Conservation (phyloP, 2,888 invertebrate species). For the Actias luna region DNA sequence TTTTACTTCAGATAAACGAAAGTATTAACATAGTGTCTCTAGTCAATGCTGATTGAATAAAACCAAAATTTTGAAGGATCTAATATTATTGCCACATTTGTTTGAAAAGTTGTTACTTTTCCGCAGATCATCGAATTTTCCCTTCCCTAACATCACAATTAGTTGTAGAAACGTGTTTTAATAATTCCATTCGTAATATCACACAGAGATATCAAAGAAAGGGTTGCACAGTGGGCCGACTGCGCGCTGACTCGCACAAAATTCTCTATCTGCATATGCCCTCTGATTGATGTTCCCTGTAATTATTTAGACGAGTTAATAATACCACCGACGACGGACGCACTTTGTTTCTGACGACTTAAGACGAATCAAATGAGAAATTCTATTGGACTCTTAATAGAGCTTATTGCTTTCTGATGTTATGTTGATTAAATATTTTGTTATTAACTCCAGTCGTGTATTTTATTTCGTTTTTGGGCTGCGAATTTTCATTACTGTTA, state of each 20-base stretch:
- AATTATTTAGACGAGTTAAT: constrained; percentile 82
- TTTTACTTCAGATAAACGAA: not conserved
- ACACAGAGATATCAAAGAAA: constrained; percentile 78
- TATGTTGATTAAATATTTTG: constrained; percentile 75
- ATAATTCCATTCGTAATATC: constrained; percentile 75
- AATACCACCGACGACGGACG: constrained; percentile 77
- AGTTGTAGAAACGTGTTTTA: constrained; percentile 55
- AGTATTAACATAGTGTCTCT: not conserved
- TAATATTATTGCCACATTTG: not conserved
- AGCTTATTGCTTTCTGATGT: constrained; percentile 76
- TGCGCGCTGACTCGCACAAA: constrained; percentile 79
- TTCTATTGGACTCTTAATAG: constrained; percentile 77
- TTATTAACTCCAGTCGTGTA: constrained; percentile 50
- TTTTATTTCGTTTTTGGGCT: constrained; percentile 43
- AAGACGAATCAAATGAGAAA: constrained; percentile 81
- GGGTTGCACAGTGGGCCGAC: constrained; percentile 76
- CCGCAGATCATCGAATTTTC: constrained; percentile 25
- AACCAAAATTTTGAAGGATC: not conserved
- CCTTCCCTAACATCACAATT: constrained; percentile 45
- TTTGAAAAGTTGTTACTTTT: not conserved
- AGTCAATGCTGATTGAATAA: not conserved
- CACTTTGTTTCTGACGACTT: constrained; percentile 80
- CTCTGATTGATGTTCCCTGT: constrained; percentile 81
- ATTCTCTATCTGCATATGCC: constrained; percentile 78
- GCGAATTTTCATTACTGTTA: constrained; percentile 50